Evolutionary conservation across 2,888 invertebrate genomes (phyloP).

Genomic region (Ophion slaviceki): DNA sequence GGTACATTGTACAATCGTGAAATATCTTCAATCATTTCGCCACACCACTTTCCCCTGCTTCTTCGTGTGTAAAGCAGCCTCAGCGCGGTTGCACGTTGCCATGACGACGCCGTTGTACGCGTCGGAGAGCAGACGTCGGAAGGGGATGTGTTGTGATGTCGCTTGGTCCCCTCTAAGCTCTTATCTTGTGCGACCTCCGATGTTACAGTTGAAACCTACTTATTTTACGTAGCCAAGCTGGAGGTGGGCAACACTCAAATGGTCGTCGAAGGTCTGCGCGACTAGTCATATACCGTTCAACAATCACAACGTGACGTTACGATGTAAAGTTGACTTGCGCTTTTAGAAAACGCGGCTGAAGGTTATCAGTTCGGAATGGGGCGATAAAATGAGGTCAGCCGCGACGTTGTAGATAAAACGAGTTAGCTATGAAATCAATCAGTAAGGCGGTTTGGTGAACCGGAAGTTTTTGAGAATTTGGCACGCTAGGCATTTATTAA

Average conservation of each 20-base stretch:
- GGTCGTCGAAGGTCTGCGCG: not conserved
- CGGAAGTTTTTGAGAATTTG: not conserved
- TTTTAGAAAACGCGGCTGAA: no score
- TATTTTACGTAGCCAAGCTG: slow-evolving; percentile 8
- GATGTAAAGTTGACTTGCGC: no score
- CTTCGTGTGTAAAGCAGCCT: slow-evolving; percentile 14
- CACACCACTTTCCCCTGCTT: not conserved
- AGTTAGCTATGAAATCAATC: not conserved
- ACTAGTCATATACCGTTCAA: not conserved
- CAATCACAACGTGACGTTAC: not conserved
- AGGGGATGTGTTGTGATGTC: slow-evolving; percentile 20
- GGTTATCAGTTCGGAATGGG: not conserved
- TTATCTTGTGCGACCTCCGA: slow-evolving; percentile 45
- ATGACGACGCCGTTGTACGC: slow-evolving; percentile 38
- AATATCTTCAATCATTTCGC: slow-evolving; percentile 35
- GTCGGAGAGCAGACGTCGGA: slow-evolving; percentile 9
- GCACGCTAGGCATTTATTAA: not conserved
- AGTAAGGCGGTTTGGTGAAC: not conserved
- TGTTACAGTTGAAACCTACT: slow-evolving; percentile 31
- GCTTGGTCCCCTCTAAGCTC: slow-evolving; percentile 19
- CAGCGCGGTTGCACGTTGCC: slow-evolving; percentile 31
- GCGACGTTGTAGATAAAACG: not conserved
- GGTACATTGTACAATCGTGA: slow-evolving; percentile 9
- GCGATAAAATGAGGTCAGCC: not conserved
- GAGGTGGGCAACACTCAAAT: not conserved